phyloP scores from a whole-genome alignment of 2,888 invertebrate genomes.

The Odontothrips loti region DNA sequence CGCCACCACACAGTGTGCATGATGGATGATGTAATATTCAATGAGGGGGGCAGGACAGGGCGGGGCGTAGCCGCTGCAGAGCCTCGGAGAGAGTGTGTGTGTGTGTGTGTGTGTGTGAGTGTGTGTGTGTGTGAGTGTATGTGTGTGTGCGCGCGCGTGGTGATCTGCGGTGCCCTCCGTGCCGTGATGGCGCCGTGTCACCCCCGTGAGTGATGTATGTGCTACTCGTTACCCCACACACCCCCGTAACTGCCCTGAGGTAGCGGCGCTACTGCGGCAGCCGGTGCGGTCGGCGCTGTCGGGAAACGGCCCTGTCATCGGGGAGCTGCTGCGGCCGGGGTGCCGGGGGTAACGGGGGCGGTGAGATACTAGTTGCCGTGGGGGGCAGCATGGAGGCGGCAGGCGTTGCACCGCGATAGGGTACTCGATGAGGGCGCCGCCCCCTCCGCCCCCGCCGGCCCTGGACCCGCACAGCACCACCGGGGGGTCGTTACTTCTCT shows the following conservation, averaged over 20 bases:
- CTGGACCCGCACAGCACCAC: neutral
- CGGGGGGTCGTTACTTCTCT: constrained; percentile 21
- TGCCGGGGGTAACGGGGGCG: no score
- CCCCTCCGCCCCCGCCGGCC: neutral
- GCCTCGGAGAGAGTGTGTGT: no score
- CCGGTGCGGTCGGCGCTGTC: no score
- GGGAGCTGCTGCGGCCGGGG: no score
- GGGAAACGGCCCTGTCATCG: no score
- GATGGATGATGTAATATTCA: constrained; percentile 25
- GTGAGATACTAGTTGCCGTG: neutral
- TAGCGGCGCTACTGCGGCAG: no score
- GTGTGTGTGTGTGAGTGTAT: neutral
- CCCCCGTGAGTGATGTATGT: neutral
- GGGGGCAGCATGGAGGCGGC: neutral
- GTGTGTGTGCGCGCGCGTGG: neutral
- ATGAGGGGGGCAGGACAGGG: neutral
- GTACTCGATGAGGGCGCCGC: neutral
- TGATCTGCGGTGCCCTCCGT: neutral
- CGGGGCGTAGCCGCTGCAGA: neutral
- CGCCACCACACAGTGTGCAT: neutral
- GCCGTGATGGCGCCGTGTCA: constrained; percentile 11
- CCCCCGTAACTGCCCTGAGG: no score
- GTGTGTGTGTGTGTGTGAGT: no score
- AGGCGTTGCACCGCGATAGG: neutral
- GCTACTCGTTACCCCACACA: no score